These are phyloP conservation scores for Picus viridis DNA, from an alignment of 2,797 vertebrate genomes.

Conservation along the genomic window DNA sequence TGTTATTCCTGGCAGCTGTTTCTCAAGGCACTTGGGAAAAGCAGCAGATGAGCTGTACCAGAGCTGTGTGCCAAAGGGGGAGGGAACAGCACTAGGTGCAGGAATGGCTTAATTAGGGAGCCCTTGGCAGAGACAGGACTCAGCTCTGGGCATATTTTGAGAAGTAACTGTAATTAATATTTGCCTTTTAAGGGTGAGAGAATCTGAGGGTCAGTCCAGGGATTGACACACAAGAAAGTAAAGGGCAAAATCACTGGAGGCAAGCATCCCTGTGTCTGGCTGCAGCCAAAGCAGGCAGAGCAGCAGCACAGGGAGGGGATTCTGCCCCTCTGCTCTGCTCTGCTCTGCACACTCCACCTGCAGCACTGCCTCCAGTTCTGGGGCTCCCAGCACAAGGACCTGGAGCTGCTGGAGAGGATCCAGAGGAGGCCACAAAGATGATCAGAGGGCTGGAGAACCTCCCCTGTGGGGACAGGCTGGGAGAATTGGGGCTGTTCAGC, in stretches of 20 bases:
- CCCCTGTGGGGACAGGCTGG: too few species aligned
- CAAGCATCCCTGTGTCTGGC: too few species aligned
- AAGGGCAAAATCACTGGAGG: background rate
- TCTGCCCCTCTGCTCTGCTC: too few species aligned
- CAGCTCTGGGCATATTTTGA: background rate
- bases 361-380: too few species aligned
- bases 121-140: constrained; percentile 18
- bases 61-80: background rate
- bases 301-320: too few species aligned
- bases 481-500: too few species aligned
- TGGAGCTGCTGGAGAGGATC: too few species aligned
- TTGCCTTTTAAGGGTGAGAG: background rate
- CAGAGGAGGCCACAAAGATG: too few species aligned
- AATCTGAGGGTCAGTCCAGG: background rate
- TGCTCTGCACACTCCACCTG: too few species aligned
- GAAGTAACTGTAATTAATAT: background rate
- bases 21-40: background rate
- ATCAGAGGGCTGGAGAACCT: too few species aligned
- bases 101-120: background rate
- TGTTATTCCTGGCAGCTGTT: background rate
- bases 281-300: too few species aligned
- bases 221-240: background rate
- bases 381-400: too few species aligned
- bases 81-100: background rate
- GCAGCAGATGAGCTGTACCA: background rate